Percentiles rank a stretch among this genome's conserved stretches.
Conservation (phyloP, 2,113 vertebrate genomes). For the Addax nasomaculatus region DNA sequence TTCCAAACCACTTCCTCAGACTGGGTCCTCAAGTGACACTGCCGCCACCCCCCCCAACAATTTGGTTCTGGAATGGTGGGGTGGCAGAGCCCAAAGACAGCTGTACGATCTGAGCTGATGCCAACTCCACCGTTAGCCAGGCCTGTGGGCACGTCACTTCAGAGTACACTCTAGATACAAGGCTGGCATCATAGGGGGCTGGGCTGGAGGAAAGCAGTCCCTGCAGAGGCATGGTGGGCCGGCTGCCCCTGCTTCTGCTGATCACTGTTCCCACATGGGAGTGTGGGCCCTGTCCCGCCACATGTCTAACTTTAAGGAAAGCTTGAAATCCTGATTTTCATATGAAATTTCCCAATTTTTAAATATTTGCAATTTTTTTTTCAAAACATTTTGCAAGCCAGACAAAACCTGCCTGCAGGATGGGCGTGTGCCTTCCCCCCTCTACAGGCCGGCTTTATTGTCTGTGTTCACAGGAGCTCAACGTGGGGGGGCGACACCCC, state of each 20-base stretch:
- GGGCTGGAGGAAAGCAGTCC: accelerated
- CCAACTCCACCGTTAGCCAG: accelerated
- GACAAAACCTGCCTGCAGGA: background rate
- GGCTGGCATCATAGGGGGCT: too few relatives aligned
- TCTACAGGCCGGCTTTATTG: background rate
- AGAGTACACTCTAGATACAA: background rate
- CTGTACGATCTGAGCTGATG: background rate
- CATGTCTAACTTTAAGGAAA: background rate
- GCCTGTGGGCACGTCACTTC: background rate
- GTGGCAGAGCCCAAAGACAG: background rate
- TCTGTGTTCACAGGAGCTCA: background rate
- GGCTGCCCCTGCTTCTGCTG: background rate
- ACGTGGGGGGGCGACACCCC: accelerated
- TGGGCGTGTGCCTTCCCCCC: accelerated
- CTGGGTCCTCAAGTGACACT: background rate
- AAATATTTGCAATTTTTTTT: background rate
- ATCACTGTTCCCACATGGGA: background rate
- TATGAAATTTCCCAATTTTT: background rate
- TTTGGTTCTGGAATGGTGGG: background rate
- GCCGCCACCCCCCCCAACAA: background rate
- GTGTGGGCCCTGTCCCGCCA: background rate
- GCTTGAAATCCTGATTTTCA: background rate
- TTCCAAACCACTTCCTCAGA: background rate
- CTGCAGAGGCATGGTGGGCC: background rate
- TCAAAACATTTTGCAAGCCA: background rate